Base-by-base conservation (phyloP, 2,797 vertebrate genomes). In the Pygocentrus nattereri region DNA sequence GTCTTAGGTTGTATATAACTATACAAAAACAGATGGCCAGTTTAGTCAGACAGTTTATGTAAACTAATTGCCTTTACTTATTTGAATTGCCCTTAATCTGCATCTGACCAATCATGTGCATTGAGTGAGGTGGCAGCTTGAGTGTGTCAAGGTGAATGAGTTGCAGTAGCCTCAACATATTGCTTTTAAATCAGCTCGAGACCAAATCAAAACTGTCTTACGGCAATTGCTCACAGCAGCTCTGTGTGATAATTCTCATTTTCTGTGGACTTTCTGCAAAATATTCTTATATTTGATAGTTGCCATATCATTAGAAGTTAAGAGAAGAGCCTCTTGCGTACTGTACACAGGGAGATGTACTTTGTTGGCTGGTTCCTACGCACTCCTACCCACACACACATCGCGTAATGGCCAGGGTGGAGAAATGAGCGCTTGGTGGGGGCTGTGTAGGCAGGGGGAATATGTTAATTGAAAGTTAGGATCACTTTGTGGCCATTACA, bases 401-500 rank as follows among this genome's bases (percentile, higher is more conserved):
- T 89, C 91, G 78, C 64, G 74, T 93, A 93, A 94, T 94, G 90
- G 92, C 73, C 77, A 78, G 84, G 88, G 91, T 88, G 88, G 91
- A 89, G 90, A 90, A 82, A 91, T 82, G 90, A 87, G 47, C 27
- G 90, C 86, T 76, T 76, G 83, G 79, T 67, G 78, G 84, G 81
- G 85, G 93, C 93, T 79, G 80, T 88, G 88, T 88, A 91, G 88
- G 89, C 91, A 91, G 91, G 93, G 88, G 93, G 88, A 93, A 92
- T 89, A 87, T 87, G 92, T 95, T 96, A 96, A 97, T 95, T 96
- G 96, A 95, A 96, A 97, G 94, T 94, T 92, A 94, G 95, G 92
- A 95, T 95, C 95, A 95, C 95, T 97, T 95, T 95, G 93, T 94
- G 96, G 95, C 94, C 92, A 94, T 96, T 96, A 96, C 92, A 90